phyloP scores from a whole-genome alignment of 2,888 invertebrate genomes.

The Ernsta delagoae region DNA sequence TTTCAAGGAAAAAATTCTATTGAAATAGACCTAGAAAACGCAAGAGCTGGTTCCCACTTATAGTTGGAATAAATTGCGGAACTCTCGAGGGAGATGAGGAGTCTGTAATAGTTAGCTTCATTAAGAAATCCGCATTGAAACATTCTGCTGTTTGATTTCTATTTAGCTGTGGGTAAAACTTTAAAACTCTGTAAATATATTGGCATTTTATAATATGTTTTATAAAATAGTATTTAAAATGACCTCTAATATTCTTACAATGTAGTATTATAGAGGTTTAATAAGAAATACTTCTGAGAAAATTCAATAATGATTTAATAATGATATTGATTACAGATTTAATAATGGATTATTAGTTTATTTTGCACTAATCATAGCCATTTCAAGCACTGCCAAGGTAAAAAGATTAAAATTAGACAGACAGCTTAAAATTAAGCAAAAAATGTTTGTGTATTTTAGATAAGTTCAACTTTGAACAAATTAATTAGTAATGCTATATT shows the following conservation, averaged over 20 bases:
- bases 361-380: too few species aligned
- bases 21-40: neutral
- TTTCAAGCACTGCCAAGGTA: too few species aligned
- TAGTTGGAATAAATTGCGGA: conserved; percentile 9
- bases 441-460: neutral
- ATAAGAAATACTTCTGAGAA: too few species aligned
- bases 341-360: too few species aligned
- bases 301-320: too few species aligned
- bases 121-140: conserved; percentile 2
- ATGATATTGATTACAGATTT: too few species aligned
- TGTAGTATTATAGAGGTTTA: too few species aligned
- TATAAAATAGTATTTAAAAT: too few species aligned
- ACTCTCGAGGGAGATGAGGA: neutral
- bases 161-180: neutral
- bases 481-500: neutral
- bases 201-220: too few species aligned
- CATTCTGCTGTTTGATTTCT: neutral
- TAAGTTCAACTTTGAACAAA: neutral
- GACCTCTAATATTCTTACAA: too few species aligned
- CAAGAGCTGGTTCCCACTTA: conserved; percentile 12
- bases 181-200: neutral
- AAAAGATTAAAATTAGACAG: too few species aligned
- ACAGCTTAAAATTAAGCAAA: too few species aligned
- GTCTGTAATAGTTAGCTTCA: conserved; percentile 7
- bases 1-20: neutral